Conservation (phyloP, 2,797 vertebrate genomes). For the Remorina albescens region DNA sequence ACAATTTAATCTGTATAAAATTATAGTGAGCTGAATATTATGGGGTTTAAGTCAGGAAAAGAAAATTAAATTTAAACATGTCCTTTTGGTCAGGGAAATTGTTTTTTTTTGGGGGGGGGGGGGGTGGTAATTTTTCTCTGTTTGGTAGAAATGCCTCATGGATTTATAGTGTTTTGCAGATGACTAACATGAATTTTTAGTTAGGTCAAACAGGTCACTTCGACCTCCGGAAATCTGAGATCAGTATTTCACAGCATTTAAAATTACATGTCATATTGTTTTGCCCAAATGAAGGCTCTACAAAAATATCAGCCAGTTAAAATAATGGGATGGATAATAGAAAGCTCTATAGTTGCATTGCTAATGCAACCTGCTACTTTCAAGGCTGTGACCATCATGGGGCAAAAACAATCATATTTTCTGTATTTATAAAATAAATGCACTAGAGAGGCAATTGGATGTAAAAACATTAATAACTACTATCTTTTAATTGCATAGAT, state of each 20-base stretch:
- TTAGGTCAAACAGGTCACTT: background rate
- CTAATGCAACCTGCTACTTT: background rate
- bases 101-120: too few relatives aligned
- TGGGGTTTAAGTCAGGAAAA: background rate
- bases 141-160: background rate
- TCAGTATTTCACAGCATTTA: background rate
- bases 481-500: conserved; percentile 6
- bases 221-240: background rate
- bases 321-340: background rate
- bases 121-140: background rate
- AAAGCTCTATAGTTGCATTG: background rate
- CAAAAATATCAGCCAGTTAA: background rate
- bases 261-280: background rate
- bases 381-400: background rate
- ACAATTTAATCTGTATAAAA: background rate
- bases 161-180: background rate
- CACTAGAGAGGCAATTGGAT: background rate
- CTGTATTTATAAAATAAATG: background rate
- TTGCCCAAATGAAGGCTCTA: background rate
- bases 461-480: background rate
- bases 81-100: background rate
- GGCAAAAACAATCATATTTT: background rate
- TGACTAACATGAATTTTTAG: background rate
- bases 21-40: background rate
- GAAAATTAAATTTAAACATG: background rate